Base-by-base conservation (phyloP, 2,797 vertebrate genomes). In the Hybognathus amarus region DNA sequence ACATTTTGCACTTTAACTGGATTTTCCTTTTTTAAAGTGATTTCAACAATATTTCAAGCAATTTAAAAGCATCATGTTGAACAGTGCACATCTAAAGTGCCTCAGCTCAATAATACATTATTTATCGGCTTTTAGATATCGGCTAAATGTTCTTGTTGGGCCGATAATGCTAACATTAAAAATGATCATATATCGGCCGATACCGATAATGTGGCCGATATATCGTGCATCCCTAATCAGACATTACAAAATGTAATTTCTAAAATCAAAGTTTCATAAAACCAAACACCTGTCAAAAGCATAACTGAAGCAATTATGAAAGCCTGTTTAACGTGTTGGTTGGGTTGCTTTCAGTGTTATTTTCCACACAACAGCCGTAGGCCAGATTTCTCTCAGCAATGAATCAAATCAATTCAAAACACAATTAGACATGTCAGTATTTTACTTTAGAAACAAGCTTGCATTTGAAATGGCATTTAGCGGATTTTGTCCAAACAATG, bases 311-410 rank as follows among this genome's bases (percentile, higher is more conserved):
- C 56, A 1, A 40, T 54, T 40, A 52, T 40, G 24, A 75, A 77
- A 77, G 76, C 76, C 76, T 33, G 76, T 30, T 33, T 2, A 78
- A 78, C 76, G 66, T 12, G 76, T 78, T 66, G 15, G 56, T 30
- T 33, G 27, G 33, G 76, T 78, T 78, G 17, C 9, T 64, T 78
- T 78, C 27, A 50, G 11, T 33, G 18, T 11, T 17, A 10, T 40
- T 75, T 59, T 24, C 7, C 33, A 59, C 52, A 20, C 4, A 78
- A 64, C 76, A 64, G 17, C 27, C 38, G 10, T 1, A 12, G 20
- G 40, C 27, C 42, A 9, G 27, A 30, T 50, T 77, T 47, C 76
- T 30, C 63, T 77, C 59, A 52, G 47, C 27, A 33, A 77, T n/a
- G 9, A 64, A 33, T 47, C 56, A 15, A 15, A 17, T 63, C 40